Conservation (phyloP, 2,797 vertebrate species). For the Cyprinella venusta region DNA sequence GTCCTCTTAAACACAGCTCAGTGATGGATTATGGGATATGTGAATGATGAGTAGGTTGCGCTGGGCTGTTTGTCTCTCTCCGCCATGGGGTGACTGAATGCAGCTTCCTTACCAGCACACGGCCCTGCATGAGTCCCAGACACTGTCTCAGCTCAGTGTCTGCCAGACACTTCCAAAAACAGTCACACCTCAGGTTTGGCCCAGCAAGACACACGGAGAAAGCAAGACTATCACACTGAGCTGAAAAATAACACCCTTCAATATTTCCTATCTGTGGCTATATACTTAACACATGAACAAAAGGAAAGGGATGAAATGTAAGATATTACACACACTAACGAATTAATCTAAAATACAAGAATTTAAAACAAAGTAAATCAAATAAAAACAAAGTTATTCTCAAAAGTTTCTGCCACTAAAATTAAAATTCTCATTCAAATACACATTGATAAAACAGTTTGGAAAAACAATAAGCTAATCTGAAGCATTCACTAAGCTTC, state of each 20-base stretch:
- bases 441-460: background rate
- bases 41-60: conserved; percentile 37
- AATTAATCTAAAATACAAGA: background rate
- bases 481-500: too few relatives aligned
- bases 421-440: background rate
- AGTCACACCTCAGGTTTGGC: conserved; percentile 65
- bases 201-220: conserved; percentile 54
- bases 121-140: conserved; percentile 59
- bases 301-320: conserved; percentile 6
- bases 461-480: too few relatives aligned
- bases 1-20: conserved; percentile 35
- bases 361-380: too few relatives aligned
- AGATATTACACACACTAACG: background rate
- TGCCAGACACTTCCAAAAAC: conserved; percentile 53
- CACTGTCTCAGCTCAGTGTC: conserved; percentile 15
- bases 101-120: conserved; percentile 44
- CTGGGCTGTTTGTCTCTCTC: conserved; percentile 48
- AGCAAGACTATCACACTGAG: conserved; percentile 43
- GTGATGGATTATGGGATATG: conserved; percentile 46
- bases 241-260: conserved; percentile 37
- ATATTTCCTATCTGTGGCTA: conserved; percentile 23
- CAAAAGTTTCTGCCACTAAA: background rate
- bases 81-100: conserved; percentile 26
- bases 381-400: background rate
- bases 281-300: conserved; percentile 15